phyloP scores from a whole-genome alignment of 2,888 invertebrate species.

The Campoplex nolae region DNA sequence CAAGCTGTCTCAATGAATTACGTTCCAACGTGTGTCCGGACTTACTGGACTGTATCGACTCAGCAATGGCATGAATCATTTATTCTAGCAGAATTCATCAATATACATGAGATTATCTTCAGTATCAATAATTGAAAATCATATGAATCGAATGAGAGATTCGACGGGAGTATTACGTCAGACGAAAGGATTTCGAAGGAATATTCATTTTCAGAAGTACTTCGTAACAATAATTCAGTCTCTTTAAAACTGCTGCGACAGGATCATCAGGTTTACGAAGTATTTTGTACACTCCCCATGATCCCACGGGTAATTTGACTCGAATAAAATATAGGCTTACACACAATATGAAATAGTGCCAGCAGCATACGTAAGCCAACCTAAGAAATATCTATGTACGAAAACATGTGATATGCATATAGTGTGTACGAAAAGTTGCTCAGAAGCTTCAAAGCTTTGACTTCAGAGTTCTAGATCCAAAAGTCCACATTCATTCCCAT shows the following conservation, averaged over 20 bases:
- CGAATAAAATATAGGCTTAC: neutral
- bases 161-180: neutral
- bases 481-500: too few species aligned
- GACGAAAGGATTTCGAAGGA: neutral
- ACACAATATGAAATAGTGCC: conserved; percentile 17
- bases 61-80: conserved; percentile 23
- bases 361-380: neutral
- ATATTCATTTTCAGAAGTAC: conserved; percentile 4
- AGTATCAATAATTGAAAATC: conserved; percentile 9
- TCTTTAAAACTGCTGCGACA: neutral
- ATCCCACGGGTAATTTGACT: conserved; percentile 54
- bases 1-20: conserved; percentile 3
- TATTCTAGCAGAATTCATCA: conserved; percentile 3
- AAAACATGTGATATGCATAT: too few species aligned
- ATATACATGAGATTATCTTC: conserved; percentile 29
- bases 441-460: neutral
- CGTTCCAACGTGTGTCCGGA: neutral
- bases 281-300: conserved; percentile 47
- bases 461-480: too few species aligned
- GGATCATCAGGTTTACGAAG: conserved; percentile 37
- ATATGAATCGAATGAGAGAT: neutral
- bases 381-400: conserved; percentile 18
- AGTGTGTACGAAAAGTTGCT: neutral
- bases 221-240: neutral
- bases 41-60: neutral